Conservation (phyloP, 1,140 invertebrate genomes). For the Ptiloglossa arizonensis region DNA sequence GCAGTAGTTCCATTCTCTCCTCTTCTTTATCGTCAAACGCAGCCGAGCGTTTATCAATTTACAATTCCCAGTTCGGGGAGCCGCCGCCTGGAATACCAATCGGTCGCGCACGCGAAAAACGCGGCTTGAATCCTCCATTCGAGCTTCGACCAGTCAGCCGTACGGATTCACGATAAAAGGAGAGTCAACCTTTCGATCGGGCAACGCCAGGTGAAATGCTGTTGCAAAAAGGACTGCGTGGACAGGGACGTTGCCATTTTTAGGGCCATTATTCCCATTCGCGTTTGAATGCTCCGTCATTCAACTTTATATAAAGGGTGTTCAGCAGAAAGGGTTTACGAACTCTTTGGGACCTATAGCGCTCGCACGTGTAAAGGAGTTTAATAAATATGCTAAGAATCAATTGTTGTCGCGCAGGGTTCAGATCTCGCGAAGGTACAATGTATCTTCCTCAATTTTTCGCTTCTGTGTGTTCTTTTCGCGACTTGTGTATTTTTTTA, state of each 20-base stretch:
- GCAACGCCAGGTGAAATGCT: slow-evolving; percentile 32
- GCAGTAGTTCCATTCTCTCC: background rate
- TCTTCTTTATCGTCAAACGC: slow-evolving; percentile 4
- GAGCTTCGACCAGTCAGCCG: slow-evolving; percentile 3
- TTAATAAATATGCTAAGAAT: too few species aligned
- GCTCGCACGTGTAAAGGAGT: too few species aligned
- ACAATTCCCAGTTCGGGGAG: slow-evolving; percentile 46
- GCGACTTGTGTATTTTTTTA: too few species aligned
- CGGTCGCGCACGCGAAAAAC: slow-evolving; percentile 36
- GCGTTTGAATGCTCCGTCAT: background rate
- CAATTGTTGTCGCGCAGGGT: too few species aligned
- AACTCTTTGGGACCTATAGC: too few species aligned
- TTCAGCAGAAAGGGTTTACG: too few species aligned
- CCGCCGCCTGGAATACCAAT: slow-evolving; percentile 37
- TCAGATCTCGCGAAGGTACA: too few species aligned
- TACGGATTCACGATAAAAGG: slow-evolving; percentile 44
- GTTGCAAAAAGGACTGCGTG: background rate
- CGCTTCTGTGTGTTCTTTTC: too few species aligned
- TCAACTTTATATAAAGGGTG: background rate
- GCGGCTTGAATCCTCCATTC: slow-evolving; percentile 32
- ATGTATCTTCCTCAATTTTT: too few species aligned
- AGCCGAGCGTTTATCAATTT: slow-evolving; percentile 46
- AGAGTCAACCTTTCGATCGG: slow-evolving; percentile 32
- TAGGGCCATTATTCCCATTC: slow-evolving; percentile 12
- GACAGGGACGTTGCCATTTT: slow-evolving; percentile 34